Evolutionary conservation across 2,888 invertebrate genomes (phyloP), one percentile per base, ranked within the genome.

Genomic region (Aspidapion aeneum): DNA sequence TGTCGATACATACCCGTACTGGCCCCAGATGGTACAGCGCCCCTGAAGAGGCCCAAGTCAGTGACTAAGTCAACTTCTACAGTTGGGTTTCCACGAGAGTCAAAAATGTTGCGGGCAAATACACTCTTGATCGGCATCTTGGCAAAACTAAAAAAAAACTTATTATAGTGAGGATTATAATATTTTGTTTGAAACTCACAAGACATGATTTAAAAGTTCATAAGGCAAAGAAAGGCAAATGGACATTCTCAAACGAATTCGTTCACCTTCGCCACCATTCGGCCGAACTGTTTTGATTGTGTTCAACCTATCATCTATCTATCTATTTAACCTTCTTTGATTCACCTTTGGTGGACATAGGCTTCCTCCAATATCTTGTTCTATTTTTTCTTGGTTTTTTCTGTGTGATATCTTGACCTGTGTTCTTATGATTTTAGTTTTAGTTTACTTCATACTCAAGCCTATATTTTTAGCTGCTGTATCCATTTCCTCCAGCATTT

Each of bases 81-180:
- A 54, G 99, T 99, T 70, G 99, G 99, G 79, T 99, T 98, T 68
- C 99, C 99, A 80, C 98, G 93, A 64, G 98, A 98, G 85, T 99
- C 99, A 81, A 94, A 99, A 82, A 99, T 98, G 83, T 96, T 95
- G 80, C 98, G 94, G 71, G 98, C 98, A 77, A 91, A 89, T 77
- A 98, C 90, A 69, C 92, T 91, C 81, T 52, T 52, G 52, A 52
- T 52, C 17, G 52, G 52, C 52, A 52, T 52, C 19, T 52, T 52
- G 35, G 12, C 35, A 35, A 35, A 35, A 35, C 35, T 35, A 35
- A 3, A 3, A 35, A 35, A 35, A 35, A 35, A 35, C n/a, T n/a
- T n/a, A n/a, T n/a, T n/a, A n/a, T n/a, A n/a, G n/a, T n/a, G n/a
- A n/a, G n/a, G n/a, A n/a, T n/a, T n/a, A 35, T 35, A 35, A 35